Conservation (phyloP, 2,113 vertebrate genomes). For the Gorilla gorilla region DNA sequence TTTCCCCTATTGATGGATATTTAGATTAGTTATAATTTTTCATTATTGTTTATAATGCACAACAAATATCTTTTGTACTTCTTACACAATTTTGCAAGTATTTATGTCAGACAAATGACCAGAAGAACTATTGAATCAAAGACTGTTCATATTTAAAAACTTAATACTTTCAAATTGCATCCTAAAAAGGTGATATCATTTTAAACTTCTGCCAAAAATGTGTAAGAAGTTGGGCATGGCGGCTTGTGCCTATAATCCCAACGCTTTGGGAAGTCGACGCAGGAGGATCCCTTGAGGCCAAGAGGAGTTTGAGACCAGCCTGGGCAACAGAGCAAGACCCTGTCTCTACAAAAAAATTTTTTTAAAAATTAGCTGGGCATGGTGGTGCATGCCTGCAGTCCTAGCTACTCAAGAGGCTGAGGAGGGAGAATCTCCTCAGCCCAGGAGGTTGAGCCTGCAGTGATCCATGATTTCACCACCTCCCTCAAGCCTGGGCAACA, state of each 20-base stretch:
- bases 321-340: too few relatives aligned
- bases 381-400: too few relatives aligned
- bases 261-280: too few relatives aligned
- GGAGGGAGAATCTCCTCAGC: too few relatives aligned
- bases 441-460: too few relatives aligned
- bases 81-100: not conserved
- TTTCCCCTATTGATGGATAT: not conserved
- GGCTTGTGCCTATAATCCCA: not conserved
- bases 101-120: slow-evolving; percentile 38
- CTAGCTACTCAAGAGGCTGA: too few relatives aligned
- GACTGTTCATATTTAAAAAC: not conserved
- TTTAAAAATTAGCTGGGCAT: too few relatives aligned
- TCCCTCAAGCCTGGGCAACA: too few relatives aligned
- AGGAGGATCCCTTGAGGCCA: too few relatives aligned
- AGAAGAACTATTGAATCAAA: not conserved
- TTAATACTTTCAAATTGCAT: slow-evolving; percentile 12
- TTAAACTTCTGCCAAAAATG: slow-evolving; percentile 1
- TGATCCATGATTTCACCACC: too few relatives aligned
- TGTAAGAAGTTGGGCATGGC: not conserved
- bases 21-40: not conserved
- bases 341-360: too few relatives aligned
- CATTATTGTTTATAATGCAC: not conserved
- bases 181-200: not conserved
- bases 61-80: not conserved
- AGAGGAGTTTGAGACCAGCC: too few relatives aligned